Conservation (phyloP, 23 tunicate genomes). For the Trididemnum miniatum region DNA sequence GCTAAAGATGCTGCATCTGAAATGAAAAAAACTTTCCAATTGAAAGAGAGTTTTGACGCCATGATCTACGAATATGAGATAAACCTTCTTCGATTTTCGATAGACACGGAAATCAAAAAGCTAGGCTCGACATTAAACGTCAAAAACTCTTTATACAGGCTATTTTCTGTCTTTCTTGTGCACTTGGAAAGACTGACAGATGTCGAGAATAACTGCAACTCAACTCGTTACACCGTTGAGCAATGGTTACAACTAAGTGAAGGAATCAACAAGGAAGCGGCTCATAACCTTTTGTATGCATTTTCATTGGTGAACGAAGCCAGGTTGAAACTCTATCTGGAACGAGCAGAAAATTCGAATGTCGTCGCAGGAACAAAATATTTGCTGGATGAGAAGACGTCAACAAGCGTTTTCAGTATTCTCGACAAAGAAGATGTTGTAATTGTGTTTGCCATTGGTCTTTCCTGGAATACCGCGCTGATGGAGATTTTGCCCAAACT, state of each 20-base stretch:
- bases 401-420: background rate
- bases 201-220: background rate
- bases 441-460: background rate
- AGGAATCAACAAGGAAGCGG: background rate
- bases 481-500: background rate
- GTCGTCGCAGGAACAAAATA: background rate
- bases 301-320: constrained; percentile 2
- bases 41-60: background rate
- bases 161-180: background rate
- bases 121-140: background rate
- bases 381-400: background rate
- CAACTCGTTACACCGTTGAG: background rate
- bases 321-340: background rate
- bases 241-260: background rate
- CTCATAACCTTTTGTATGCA: constrained; percentile 1
- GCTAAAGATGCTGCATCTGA: background rate
- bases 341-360: background rate
- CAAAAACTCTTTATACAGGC: background rate
- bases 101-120: background rate
- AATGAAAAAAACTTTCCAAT: background rate
- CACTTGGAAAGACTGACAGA: background rate
- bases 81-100: background rate
- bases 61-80: background rate
- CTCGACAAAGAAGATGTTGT: background rate
- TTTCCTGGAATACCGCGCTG: background rate